phyloP scores from a whole-genome alignment of 1,140 invertebrate genomes.

The Gerris buenoi region DNA sequence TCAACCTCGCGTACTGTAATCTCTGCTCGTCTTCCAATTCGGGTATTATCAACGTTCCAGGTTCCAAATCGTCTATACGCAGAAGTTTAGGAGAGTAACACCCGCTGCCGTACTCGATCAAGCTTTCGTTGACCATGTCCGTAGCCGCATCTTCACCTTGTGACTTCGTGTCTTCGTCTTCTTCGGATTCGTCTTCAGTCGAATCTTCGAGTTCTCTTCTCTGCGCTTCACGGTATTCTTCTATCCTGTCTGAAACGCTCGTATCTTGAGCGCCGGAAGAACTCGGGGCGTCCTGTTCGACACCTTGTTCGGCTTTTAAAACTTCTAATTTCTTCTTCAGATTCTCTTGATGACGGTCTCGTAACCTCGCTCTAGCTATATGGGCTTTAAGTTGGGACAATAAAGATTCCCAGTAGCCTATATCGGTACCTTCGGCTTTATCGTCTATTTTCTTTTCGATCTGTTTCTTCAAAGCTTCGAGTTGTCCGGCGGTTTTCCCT shows the following conservation, averaged over 20 bases:
- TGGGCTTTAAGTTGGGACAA: slow-evolving; percentile 87
- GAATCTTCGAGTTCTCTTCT: slow-evolving; percentile 22
- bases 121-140: slow-evolving; percentile 41
- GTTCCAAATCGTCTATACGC: slow-evolving; percentile 51
- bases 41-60: slow-evolving; percentile 62
- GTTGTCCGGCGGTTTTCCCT: slow-evolving; percentile 77
- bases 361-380: slow-evolving; percentile 78
- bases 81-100: slow-evolving; percentile 72
- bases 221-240: too few species aligned
- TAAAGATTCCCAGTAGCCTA: slow-evolving; percentile 93
- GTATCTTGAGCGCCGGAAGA: background rate
- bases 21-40: slow-evolving; percentile 64
- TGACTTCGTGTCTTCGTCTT: slow-evolving; percentile 21
- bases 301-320: slow-evolving; percentile 75
- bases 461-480: slow-evolving; percentile 64
- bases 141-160: slow-evolving; percentile 33
- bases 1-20: slow-evolving; percentile 52
- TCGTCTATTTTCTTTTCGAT: slow-evolving; percentile 79
- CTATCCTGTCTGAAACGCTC: too few species aligned
- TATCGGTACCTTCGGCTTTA: slow-evolving; percentile 79
- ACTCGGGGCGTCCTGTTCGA: slow-evolving; percentile 16
- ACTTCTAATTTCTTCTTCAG: slow-evolving; percentile 76
- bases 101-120: slow-evolving; percentile 58
- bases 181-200: slow-evolving; percentile 24
- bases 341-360: slow-evolving; percentile 84